Percentiles rank a stretch among this genome's conserved stretches.
These are phyloP conservation scores for Malurus cyaneus DNA, from an alignment of 2,113 vertebrate genomes.

Conservation along the genomic window DNA sequence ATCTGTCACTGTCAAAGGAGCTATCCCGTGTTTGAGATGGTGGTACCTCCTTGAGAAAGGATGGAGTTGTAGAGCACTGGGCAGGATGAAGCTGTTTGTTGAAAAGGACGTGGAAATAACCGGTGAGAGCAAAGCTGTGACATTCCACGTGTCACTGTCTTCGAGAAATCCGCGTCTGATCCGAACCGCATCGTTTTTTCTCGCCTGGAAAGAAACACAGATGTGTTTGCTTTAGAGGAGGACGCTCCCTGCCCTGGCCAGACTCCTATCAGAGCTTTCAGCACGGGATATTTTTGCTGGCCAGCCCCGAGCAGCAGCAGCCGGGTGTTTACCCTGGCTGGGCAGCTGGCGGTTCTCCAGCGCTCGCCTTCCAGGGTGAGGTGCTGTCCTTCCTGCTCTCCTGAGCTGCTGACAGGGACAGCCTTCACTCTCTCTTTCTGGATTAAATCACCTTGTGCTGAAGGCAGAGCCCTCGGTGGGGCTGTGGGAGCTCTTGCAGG, in stretches of 20 bases:
- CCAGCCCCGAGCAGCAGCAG: background rate
- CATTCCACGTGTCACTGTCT: background rate
- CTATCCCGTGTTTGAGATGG: background rate
- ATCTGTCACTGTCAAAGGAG: background rate
- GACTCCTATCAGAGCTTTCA: slow-evolving; percentile 27
- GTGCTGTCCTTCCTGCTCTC: slow-evolving; percentile 7
- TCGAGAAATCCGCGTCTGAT: background rate
- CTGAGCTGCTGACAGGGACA: background rate
- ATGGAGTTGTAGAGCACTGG: background rate
- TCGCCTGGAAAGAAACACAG: slow-evolving; percentile 8
- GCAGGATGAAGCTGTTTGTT: background rate
- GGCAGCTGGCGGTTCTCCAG: background rate
- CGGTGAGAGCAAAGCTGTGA: rapidly evolving
- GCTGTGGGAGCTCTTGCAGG: background rate
- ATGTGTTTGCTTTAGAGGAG: background rate
- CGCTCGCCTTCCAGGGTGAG: background rate
- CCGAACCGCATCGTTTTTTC: background rate
- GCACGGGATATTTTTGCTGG: slow-evolving; percentile 25
- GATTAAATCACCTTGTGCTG: background rate
- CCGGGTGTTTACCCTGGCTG: background rate
- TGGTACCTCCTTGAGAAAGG: background rate
- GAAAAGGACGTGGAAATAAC: background rate
- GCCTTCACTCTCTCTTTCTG: background rate
- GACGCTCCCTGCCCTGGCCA: background rate
- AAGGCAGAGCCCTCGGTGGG: background rate